Percentiles rank a stretch among this genome's conserved stretches.
Conservation (phyloP, 2,888 invertebrate species). For the Mechanitis mazaeus region DNA sequence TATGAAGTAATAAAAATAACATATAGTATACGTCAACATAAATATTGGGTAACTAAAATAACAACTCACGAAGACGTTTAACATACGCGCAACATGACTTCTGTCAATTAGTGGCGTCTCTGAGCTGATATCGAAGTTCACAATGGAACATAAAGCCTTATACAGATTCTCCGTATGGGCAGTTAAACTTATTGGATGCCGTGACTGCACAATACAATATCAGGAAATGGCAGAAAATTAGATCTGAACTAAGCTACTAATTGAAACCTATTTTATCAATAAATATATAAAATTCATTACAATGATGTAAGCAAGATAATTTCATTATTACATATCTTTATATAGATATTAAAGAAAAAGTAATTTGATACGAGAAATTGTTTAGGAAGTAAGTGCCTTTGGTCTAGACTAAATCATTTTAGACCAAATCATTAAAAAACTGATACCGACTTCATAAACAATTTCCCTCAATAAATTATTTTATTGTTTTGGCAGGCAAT, state of each 20-base stretch:
- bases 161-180: constrained; percentile 56
- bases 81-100: constrained; percentile 45
- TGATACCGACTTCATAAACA: too few relatives aligned
- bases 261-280: constrained; percentile 61
- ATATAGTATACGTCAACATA: background rate
- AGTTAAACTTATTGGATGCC: constrained; percentile 68
- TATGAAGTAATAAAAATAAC: too few relatives aligned
- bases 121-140: constrained; percentile 34
- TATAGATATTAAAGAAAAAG: too few relatives aligned
- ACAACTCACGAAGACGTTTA: constrained; percentile 29
- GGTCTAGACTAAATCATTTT: too few relatives aligned
- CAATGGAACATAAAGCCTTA: constrained; percentile 39
- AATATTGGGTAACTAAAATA: constrained; percentile 15
- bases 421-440: too few relatives aligned
- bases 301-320: too few relatives aligned
- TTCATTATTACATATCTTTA: too few relatives aligned
- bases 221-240: constrained; percentile 45
- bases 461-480: too few relatives aligned
- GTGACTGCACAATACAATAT: constrained; percentile 64
- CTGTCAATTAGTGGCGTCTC: constrained; percentile 64
- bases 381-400: too few relatives aligned
- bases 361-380: too few relatives aligned
- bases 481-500: too few relatives aligned
- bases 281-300: constrained; percentile 15
- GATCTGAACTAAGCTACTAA: constrained; percentile 53